Evolutionary conservation across 1,140 invertebrate species (phyloP), one percentile per base, ranked within the genome.

Genomic region (Drosophila pseudoobscura): DNA sequence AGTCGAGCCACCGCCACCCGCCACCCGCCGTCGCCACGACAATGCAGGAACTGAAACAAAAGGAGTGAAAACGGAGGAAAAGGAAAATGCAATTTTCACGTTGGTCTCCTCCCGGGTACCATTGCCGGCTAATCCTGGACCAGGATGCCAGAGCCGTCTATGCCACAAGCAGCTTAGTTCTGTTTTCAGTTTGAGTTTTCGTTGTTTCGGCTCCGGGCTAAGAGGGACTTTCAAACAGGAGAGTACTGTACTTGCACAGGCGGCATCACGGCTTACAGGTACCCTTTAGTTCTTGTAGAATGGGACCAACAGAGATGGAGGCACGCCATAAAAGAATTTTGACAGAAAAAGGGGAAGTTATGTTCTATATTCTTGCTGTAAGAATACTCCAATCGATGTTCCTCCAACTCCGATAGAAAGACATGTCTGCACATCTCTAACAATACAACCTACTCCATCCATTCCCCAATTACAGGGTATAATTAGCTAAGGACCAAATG

Each of bases 41-140:
- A 61, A 44, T 46, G 29, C 55, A 58, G 55, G 43, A 20, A 17
- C 55, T 13, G 11, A 15, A 31, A 17, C 47, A 35, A 13, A 8
- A 24, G 11, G 29, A 6, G 29, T 3, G 22, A 11, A 44, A 17
- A 45, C 24, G 41, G 17, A 8, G 39, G 20, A 46, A 26, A 44
- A 26, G 6, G 8, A 46, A 70, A 64, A 47, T 77, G 60, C 70
- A 78, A 58, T 78, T 70, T 82, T 64, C 58, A 71, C 31, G 52
- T 69, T 52, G 26, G 11, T 24, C 15, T 68, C 22, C 22, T 9
- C 9, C 2, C 26, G 7, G 6, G 13, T 24, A 6, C 15, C 2
- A 39, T 35, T 29, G 20, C 29, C 9, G 29, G 13, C 43, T 44
- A 69, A 53, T 20, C 57, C 53, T 5, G 29, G 22, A 49, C 29